phyloP scores from a whole-genome alignment of 2,888 invertebrate species.

The Lampropteryx suffumata region DNA sequence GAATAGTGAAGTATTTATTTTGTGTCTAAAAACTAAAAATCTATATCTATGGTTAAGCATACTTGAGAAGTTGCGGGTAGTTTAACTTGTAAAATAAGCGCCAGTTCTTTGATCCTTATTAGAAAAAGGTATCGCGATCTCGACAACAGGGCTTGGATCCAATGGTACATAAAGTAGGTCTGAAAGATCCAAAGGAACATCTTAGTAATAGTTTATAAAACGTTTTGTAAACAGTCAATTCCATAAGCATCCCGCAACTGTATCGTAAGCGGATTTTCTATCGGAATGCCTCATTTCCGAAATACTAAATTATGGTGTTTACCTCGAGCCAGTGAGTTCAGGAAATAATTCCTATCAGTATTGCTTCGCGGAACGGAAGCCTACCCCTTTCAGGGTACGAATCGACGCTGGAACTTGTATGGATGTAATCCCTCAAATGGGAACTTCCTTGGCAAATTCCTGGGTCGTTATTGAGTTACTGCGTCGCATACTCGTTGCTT shows the following conservation, averaged over 20 bases:
- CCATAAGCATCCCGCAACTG: neutral
- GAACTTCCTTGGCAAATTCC: conserved; percentile 2
- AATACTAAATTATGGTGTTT: conserved; percentile 30
- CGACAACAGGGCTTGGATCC: no score
- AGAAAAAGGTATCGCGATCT: no score
- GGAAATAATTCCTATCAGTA: conserved; percentile 27
- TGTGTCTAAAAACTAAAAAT: no score
- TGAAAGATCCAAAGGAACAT: no score
- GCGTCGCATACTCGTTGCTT: neutral
- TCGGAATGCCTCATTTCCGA: conserved; percentile 16
- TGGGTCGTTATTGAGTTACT: neutral
- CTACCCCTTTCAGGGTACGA: conserved; percentile 7
- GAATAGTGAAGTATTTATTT: no score
- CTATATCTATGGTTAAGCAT: no score
- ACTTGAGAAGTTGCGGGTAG: no score
- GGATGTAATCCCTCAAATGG: conserved; percentile 6
- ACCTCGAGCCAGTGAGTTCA: conserved; percentile 18
- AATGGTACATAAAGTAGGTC: no score
- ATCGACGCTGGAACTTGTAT: conserved; percentile 3
- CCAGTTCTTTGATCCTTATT: no score
- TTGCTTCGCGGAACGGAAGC: conserved; percentile 17
- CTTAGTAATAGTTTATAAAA: neutral
- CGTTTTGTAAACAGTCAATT: neutral
- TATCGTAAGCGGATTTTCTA: conserved; percentile 17
- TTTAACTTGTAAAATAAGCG: no score